Evolutionary conservation across 53 echinoderm and acorn worm species (phyloP), one percentile per base, ranked within the genome.

Genomic region (Henricia sp.): DNA sequence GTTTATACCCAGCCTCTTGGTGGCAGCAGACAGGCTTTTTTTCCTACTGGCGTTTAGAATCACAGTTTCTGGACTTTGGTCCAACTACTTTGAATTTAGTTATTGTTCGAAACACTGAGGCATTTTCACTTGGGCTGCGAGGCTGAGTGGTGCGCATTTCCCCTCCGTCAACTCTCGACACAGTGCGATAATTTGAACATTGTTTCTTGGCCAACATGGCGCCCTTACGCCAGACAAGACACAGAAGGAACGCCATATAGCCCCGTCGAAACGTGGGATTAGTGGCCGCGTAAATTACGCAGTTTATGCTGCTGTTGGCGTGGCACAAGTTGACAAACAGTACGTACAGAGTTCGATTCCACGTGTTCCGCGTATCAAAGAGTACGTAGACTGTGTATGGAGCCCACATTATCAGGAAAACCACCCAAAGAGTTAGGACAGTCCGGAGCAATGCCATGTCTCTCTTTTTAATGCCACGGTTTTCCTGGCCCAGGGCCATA

Each of bases 241-340:
- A 10, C 26, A 53, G 38, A 32, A 89, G 23, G 44, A 90, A 86
- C 20, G 50, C 71, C 4, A 53, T 44, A 35, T 90, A 90, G 40
- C 90, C 86, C 40, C 78, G 35, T 13, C 90, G 86, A 53, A 90
- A 90, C 82, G 87, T 70, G 53, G 71, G 78, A 71, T 86, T 90
- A 24, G 90, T 90, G 27, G 82, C 86, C 4, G 87, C 90, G 50
- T 90, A 90, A 37, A 90, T 71, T 33, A 90, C 58, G 71, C 86
- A 86, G 80, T 90, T 86, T 78, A 86, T 66, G 66, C 86, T 86
- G 72, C 86, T 90, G 40, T 86, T 90, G 20, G 76, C 86, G 60
- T 90, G 90, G 68, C 87, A 87, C 12, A 90, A 50, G 29, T 80
- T 86, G 58, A 77, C 87, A 21, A 86, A 68, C 42, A 90, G 23